Conservation (phyloP, 1,140 invertebrate species). For the Lucilia cuprina region DNA sequence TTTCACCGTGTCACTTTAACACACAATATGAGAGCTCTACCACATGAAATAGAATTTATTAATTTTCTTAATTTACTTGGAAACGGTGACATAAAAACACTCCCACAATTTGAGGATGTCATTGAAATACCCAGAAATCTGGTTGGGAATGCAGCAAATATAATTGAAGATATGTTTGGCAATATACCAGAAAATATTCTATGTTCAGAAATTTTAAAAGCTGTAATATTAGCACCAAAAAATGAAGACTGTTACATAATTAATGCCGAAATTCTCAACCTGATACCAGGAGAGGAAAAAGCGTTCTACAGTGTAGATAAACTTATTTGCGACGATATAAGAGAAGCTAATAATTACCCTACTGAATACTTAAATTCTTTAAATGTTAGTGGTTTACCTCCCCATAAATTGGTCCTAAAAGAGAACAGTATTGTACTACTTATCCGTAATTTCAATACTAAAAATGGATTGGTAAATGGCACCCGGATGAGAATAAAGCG, state of each 20-base stretch:
- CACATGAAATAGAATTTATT: slow-evolving; percentile 21
- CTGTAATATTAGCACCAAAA: no score
- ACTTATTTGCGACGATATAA: background rate
- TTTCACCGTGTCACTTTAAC: no score
- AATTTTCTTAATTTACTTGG: background rate
- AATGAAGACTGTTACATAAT: background rate
- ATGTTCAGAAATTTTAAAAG: no score
- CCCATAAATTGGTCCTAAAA: slow-evolving; percentile 17
- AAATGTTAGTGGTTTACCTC: slow-evolving; percentile 17
- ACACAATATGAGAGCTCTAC: background rate
- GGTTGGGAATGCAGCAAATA: no score
- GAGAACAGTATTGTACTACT: background rate
- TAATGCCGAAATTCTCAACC: no score
- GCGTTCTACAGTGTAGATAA: background rate
- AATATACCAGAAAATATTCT: no score
- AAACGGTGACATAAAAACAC: background rate
- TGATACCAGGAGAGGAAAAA: background rate
- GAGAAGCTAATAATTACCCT: background rate
- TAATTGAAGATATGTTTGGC: no score
- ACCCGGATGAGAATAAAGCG: background rate
- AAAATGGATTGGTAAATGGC: no score
- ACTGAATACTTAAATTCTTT: slow-evolving; percentile 19
- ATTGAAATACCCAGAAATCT: background rate
- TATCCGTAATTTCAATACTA: background rate
- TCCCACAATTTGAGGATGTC: background rate